phyloP scores from a whole-genome alignment of 2,113 vertebrate species.

The Ariopsis seemanni region DNA sequence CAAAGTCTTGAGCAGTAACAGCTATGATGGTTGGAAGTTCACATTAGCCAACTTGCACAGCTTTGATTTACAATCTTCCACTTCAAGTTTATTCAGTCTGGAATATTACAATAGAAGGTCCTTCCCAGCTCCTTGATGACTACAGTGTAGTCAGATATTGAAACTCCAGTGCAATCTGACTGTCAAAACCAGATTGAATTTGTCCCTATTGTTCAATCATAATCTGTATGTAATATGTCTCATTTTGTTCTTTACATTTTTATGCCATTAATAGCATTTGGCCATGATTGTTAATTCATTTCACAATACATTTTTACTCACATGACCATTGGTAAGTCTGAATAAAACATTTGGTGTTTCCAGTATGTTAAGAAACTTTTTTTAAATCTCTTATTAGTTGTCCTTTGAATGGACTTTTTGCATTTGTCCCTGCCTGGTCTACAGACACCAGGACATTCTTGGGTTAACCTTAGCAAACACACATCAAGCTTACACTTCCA shows the following conservation, averaged over 20 bases:
- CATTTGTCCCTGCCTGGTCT: background rate
- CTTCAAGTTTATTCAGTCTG: conserved; percentile 9
- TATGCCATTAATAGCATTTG: background rate
- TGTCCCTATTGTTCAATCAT: background rate
- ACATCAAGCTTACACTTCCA: background rate
- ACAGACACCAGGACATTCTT: background rate
- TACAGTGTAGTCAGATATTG: conserved; percentile 4
- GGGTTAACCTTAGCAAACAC: background rate
- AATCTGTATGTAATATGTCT: background rate
- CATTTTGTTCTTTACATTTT: too few relatives aligned
- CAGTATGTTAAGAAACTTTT: background rate
- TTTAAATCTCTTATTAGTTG: background rate
- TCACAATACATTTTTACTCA: background rate
- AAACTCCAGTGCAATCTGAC: conserved; percentile 1
- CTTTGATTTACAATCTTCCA: conserved; percentile 10
- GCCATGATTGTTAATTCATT: background rate
- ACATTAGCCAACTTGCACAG: conserved; percentile 17
- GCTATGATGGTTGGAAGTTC: conserved; percentile 11
- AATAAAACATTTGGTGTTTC: background rate
- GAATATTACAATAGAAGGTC: conserved; percentile 8
- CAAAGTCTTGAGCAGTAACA: conserved; percentile 33
- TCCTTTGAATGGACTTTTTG: background rate
- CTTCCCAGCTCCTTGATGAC: background rate
- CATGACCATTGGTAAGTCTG: background rate
- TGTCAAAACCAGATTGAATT: background rate